Evolutionary conservation across 1,140 invertebrate species (phyloP), one percentile per base, ranked within the genome.

Genomic region (Holotrichia oblita): DNA sequence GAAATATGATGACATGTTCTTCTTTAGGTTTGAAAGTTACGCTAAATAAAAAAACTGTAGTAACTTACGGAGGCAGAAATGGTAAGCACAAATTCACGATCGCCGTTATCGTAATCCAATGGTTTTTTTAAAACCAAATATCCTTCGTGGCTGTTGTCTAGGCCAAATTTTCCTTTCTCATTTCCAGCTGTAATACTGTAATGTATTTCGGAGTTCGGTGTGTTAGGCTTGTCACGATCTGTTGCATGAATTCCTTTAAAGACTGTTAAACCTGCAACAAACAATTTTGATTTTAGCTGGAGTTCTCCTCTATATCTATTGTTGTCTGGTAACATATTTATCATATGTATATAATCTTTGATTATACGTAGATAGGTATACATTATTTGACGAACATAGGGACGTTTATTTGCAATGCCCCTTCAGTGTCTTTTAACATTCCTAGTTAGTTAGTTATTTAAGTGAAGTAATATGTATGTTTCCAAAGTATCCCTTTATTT

Each of bases 171-270:
- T 0, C 93, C 92, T 24, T 92, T 90, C 74, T 92, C 90, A 81
- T 96, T 94, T 0, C 94, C 94, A 14, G 91, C 91, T 3, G 92
- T 90, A 83, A 97, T 94, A 77, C 92, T 92, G 86, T 96, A 96
- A 80, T 95, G 93, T 7, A 97, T 90, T 80, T 96, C 95, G 0
- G 95, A 96, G 87, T 97, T 97, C 0, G 95, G 94, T 0, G 95
- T 97, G 83, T 95, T 95, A 0, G 94, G 94, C 85, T 96, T 96
- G 85, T 96, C 95, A 0, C 92, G 89, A 85, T 97, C 95, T 6
- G 92, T 88, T 0, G 95, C 95, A 48, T 91, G 90, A 64, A 97
- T 95, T 24, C 93, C 93, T 79, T 93, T 91, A 83, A 95, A 96
- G 81, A 97, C 91, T 27, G 93, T 96, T 77, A 94, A 86, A 80